Conservation (phyloP, 2,113 vertebrate genomes). For the Trinectes maculatus region DNA sequence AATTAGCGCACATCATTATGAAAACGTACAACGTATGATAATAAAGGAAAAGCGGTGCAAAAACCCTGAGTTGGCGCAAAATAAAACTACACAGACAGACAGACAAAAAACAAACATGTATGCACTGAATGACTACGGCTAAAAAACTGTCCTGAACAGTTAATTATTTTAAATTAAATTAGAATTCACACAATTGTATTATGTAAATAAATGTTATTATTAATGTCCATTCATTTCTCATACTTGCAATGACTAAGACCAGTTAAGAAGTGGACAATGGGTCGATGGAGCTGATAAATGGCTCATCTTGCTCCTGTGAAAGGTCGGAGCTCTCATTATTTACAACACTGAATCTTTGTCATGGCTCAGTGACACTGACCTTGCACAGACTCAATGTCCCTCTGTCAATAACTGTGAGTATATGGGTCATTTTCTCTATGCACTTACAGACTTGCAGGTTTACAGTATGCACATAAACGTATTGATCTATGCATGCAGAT, state of each 20-base stretch:
- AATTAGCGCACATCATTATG: too few species aligned
- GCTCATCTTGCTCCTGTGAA: conserved; percentile 54
- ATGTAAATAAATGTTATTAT: conserved; percentile 13
- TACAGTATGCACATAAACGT: conserved; percentile 10
- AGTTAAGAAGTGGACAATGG: conserved; percentile 38
- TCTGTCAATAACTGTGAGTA: conserved; percentile 31
- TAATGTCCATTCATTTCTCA: conserved; percentile 8
- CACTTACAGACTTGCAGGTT: conserved; percentile 3
- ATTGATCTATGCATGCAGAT: neutral
- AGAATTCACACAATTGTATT: neutral
- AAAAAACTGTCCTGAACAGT: neutral
- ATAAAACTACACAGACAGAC: too few species aligned
- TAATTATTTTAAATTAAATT: neutral
- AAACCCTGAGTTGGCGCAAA: too few species aligned
- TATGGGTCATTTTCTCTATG: conserved; percentile 29
- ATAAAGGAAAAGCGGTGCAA: too few species aligned
- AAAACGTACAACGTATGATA: too few species aligned
- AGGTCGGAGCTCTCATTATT: conserved; percentile 72
- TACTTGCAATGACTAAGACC: conserved; percentile 30
- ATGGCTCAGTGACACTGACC: conserved; percentile 70
- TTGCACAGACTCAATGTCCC: conserved; percentile 50
- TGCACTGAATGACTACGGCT: neutral
- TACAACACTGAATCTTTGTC: conserved; percentile 70
- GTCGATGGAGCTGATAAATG: conserved; percentile 62
- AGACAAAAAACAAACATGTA: neutral